phyloP scores from a whole-genome alignment of 2,113 vertebrate genomes.

The Seriola dumerili region DNA sequence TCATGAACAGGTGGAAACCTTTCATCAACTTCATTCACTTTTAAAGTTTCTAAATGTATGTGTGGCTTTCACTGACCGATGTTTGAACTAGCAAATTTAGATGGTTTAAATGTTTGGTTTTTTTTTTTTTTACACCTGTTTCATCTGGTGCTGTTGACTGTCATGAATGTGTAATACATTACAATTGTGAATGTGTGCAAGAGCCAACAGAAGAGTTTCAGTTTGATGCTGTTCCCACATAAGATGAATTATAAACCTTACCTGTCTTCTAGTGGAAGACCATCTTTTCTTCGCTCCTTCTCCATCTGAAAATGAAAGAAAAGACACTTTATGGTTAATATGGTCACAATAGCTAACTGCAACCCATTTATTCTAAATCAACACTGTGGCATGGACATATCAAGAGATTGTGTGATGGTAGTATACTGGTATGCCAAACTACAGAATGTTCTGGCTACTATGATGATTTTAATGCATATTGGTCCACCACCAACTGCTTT shows the following conservation, averaged over 20 bases:
- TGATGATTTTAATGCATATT: background rate
- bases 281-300: constrained; percentile 90
- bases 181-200: constrained; percentile 22
- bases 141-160: background rate
- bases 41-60: background rate
- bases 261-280: constrained; percentile 90
- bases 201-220: background rate
- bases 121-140: background rate
- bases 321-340: background rate
- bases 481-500: background rate
- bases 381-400: background rate
- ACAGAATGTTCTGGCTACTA: background rate
- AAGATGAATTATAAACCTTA: constrained; percentile 69
- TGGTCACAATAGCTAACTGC: background rate
- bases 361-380: background rate
- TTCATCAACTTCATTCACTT: constrained; percentile 7
- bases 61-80: constrained; percentile 1
- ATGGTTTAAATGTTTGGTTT: background rate
- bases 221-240: background rate
- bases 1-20: constrained; percentile 47
- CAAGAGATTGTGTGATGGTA: background rate
- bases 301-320: constrained; percentile 86
- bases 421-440: background rate
- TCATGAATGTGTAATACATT: background rate
- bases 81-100: constrained; percentile 9